Evolutionary conservation across 2,888 invertebrate genomes (phyloP), one percentile per base, ranked within the genome.

Genomic region (Xestia xanthographa): DNA sequence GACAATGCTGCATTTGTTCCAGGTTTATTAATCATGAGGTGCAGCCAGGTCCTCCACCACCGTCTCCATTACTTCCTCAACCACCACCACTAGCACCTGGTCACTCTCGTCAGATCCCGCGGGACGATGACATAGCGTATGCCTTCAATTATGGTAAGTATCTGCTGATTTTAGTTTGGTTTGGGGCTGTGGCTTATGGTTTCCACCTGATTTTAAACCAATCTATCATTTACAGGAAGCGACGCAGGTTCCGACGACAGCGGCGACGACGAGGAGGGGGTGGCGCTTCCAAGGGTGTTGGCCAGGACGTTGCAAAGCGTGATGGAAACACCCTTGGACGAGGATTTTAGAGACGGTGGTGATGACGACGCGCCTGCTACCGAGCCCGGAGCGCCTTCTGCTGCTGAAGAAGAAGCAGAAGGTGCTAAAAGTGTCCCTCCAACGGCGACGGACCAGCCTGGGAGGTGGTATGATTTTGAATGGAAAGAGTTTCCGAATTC

Each of bases 221-320:
- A 48, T 9, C 38, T 48, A 26, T 66, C 14, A 48, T 66, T 48
- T 34, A 50, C 48, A 66, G 66, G 48, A n/a, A 66, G 48, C n/a
- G 48, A 66, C 2, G 0, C 11, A 45, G 29, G 11, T 8, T 34
- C 34, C 12, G 48, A 48, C 14, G 48, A 48, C 34, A 66, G 22
- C 5, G 48, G 66, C 22, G 66, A 12, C 34, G 66, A 66, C 4
- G 48, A 34, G 0, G 14, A 34, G 0, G 14, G 14, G 43, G 4
- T 41, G 41, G 41, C 9, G 41, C 8, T 41, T 6, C 41, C 17
- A 45, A 45, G 45, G 45, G 45, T 14, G 45, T 0, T 34, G 2
- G 34, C 34, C 4, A 22, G n/a, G n/a, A 22, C 34, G 34, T 3
- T 34, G 34, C 34, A 2, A 34, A 34, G 34, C 22, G 4, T 20